Evolutionary conservation across 2,888 invertebrate species (phyloP), one percentile per base, ranked within the genome.

Genomic region (Cephus pygmeus): DNA sequence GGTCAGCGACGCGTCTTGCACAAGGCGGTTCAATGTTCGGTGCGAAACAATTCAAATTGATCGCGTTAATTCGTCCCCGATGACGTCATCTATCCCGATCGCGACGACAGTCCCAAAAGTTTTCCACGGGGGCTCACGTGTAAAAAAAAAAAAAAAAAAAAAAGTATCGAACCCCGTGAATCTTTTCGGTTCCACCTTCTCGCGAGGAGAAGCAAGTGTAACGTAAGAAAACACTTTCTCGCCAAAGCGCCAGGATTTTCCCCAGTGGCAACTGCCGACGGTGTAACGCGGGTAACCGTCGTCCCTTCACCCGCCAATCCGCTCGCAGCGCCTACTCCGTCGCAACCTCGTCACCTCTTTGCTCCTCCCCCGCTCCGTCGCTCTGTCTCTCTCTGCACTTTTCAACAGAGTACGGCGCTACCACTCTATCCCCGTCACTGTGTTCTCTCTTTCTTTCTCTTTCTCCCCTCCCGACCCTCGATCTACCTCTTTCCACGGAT

Each of bases 171-270:
- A 15, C 40, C 4, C 15, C 40, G 40, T 15, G 40, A 40, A 15
- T 15, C 40, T 40, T 6, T 40, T 15, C 77, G 76, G 31, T 77
- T 79, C 12, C 35, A 82, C 40, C 15, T 15, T 40, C 15, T 76
- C 78, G 79, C 76, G 82, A 83, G 82, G 82, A 79, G 78, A 34
- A 80, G 77, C 74, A 78, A 82, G 81, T 83, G 82, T 83, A 83
- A 83, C 85, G 86, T 83, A 85, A 88, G 86, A 88, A 85, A 90
- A 89, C 88, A 90, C 90, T 90, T 89, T 90, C 90, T 90, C 90
- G 89, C 90, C 88, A 84, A 84, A 82, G 75, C 73, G 75, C 79
- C 74, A 71, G 31, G 76, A 73, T 78, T 78, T 78, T 75, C 69
- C 78, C 78, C 35, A 40, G 71, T 73, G 78, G 71, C 69, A 69